Evolutionary conservation across 2,113 vertebrate species (phyloP), one percentile per base, ranked within the genome.

Genomic region (Microcebus murinus): DNA sequence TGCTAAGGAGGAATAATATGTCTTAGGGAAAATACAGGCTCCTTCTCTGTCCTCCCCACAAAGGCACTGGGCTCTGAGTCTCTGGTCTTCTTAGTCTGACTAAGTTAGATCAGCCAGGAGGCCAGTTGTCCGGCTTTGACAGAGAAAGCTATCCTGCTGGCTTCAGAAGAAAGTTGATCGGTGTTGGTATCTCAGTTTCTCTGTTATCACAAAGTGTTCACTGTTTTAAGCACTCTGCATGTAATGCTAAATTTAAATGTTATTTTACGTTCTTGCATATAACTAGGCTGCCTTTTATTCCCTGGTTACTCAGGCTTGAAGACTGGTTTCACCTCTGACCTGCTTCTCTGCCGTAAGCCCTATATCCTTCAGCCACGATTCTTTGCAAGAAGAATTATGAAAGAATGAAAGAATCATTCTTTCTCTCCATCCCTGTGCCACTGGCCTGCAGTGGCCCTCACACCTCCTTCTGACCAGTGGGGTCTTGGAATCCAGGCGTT

Each of bases 241-340:
- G n/a, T 18, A 86, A 86, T 63, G 61, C 70, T 94, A 36, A 42
- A 36, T 92, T 85, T 91, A 67, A 96, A 79, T 68, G 74, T 70
- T 59, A 71, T 94, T 85, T 96, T 85, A 70, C 85, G 87, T 80
- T 76, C 45, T 97, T 71, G 42, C 52, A 74, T 27, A 79, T 90
- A 80, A 86, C 0, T 14, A 85, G 77, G 55, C 42, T 92, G 57
- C 29, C 48, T 96, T 91, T 87, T 89, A 61, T 77, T 71, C 31
- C 31, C 85, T 88, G 31, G 36, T 39, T 84, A 77, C 27, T 27
- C 23, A n/a, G 52, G 77, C 90, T 93, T 88, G 59, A 77, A 96
- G 67, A 29, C 67, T 29, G 4, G 15, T 12, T 12, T 93, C n/a
- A 76, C 70, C 63, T 92, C 73, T 90, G 48, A 83, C 83, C 74